Evolutionary conservation across 2,888 invertebrate species (phyloP).

Genomic region (Mechanitis mazaeus): DNA sequence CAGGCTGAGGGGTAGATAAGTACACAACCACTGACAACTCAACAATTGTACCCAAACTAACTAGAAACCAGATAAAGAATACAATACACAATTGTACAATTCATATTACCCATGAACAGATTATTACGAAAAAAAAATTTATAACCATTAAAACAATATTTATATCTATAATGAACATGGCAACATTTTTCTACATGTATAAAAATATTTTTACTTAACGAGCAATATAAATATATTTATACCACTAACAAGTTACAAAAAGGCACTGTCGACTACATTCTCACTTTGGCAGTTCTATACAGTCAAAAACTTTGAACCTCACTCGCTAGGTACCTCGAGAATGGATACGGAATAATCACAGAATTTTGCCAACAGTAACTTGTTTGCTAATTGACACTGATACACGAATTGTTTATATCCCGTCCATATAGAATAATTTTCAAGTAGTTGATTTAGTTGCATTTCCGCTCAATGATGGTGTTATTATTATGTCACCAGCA

Average conservation of each 20-base stretch:
- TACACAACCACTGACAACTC: constrained; percentile 70
- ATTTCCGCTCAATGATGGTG: constrained; percentile 68
- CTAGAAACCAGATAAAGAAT: constrained; percentile 24
- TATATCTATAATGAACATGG: constrained; percentile 71
- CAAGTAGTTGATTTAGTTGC: constrained; percentile 66
- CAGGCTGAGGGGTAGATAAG: constrained; percentile 47
- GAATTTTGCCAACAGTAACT: constrained; percentile 71
- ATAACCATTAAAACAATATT: constrained; percentile 46
- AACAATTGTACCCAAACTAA: constrained; percentile 43
- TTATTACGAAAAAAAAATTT: constrained; percentile 16
- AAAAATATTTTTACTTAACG: constrained; percentile 72
- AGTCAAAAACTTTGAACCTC: constrained; percentile 47
- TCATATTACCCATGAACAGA: constrained; percentile 26
- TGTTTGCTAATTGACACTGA: constrained; percentile 68
- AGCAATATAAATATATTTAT: constrained; percentile 69
- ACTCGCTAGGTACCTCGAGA: constrained; percentile 44
- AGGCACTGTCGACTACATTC: constrained; percentile 78
- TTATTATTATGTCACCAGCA: constrained; percentile 86
- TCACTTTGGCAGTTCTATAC: constrained; percentile 75
- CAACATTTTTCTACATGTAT: constrained; percentile 71
- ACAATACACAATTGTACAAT: constrained; percentile 30
- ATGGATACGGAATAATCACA: constrained; percentile 66
- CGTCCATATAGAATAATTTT: constrained; percentile 44
- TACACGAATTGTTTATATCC: constrained; percentile 57
- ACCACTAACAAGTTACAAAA: constrained; percentile 65